Percentiles rank a stretch among this genome's conserved stretches.
Conservation (phyloP, 2,113 vertebrate genomes). For the Ia io region DNA sequence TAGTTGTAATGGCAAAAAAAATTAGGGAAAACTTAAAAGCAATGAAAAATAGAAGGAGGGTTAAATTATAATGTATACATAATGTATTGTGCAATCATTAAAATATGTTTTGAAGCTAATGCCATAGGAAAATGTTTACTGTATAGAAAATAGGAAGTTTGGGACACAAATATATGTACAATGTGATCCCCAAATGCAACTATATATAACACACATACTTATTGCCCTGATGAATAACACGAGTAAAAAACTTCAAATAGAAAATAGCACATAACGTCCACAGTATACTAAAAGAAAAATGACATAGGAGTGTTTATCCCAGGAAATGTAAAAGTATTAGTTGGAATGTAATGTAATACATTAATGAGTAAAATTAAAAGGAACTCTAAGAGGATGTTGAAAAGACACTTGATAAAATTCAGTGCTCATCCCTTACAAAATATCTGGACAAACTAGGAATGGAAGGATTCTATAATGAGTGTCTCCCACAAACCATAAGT, state of each 20-base stretch:
- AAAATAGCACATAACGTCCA: background rate
- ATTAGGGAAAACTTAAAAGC: background rate
- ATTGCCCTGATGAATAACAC: background rate
- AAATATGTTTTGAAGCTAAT: constrained; percentile 1
- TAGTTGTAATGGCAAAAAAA: background rate
- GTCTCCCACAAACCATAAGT: background rate
- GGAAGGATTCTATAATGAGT: background rate
- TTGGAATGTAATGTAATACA: background rate
- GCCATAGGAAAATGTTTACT: background rate
- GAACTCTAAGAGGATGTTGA: background rate
- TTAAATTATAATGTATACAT: background rate
- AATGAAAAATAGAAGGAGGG: background rate
- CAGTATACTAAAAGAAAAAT: background rate
- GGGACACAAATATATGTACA: background rate
- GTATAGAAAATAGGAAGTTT: background rate
- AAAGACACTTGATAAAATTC: constrained; percentile 29
- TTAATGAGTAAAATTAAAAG: background rate
- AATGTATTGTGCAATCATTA: background rate
- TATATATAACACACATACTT: background rate
- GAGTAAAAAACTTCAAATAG: background rate
- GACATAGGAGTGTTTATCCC: background rate
- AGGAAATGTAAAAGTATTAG: background rate
- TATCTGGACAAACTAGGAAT: background rate
- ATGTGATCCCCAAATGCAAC: background rate
- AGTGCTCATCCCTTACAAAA: background rate